Base-by-base conservation (phyloP, 2,797 vertebrate species). In the Sebastes oblongus region DNA sequence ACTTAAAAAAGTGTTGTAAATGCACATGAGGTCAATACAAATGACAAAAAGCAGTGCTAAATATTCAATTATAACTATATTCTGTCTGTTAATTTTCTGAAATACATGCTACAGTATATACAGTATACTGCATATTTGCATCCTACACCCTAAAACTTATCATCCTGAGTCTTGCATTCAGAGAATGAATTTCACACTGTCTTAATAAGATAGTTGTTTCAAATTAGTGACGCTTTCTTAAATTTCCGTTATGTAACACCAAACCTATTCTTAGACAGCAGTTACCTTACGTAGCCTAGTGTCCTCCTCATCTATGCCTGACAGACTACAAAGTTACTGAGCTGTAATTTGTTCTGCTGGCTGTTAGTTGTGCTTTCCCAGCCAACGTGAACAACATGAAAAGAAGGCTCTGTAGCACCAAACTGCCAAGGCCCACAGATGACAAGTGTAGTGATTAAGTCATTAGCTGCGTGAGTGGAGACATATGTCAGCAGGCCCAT, bases 381-480 rank as follows among this genome's bases (percentile, higher is more conserved):
- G 90, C 88, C 88, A 90, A 46, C 25, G 4, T 46, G 39, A 72
- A 24, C 39, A 84, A 86, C 82, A 86, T 88, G 59, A 89, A 91
- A 89, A 83, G 69, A 73, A 77, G 55, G 14, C 60, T 54, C 50
- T 62, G 12, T 30, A 22, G 73, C 59, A 80, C 34, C 75, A 81
- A 78, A 84, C 78, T 1, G 36, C 77, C 55, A 56, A 87, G 76
- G 76, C 77, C 50, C 66, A 79, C 42, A 30, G 78, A 87, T 72
- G 86, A 85, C 85, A 89, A 91, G 79, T 73, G 79, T 59, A 72
- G 77, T 56, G 86, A 90, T 92, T 90, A 88, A 88, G 84, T 75
- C 71, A 79, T 93, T 89, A 86, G 56, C 70, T 68, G 81, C 71
- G 7, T 78, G 86, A 88, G 58, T 78, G 82, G 73, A 90, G 82